Evolutionary conservation across 2,113 vertebrate species (phyloP), one percentile per base, ranked within the genome.

Genomic region (Lepus europaeus): DNA sequence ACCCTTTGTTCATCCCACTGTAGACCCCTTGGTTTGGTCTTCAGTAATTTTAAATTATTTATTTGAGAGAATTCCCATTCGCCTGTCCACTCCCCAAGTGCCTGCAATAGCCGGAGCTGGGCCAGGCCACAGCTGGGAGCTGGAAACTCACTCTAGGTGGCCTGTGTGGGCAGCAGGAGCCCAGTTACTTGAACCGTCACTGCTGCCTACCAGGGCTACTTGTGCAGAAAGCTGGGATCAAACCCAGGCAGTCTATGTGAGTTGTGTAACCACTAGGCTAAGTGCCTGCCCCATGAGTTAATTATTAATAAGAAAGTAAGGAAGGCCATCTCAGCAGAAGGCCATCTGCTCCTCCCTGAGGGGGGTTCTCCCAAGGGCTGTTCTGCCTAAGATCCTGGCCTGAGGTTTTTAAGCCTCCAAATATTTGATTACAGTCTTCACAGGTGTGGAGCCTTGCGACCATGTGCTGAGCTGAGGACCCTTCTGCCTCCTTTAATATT

Each of bases 381-480:
- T 27, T 86, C 3, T 82, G 59, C 73, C 74, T 78, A 73, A 94
- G 82, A 95, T 95, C 64, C 25, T 83, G 45, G 79, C 61, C 85
- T 76, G 69, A 90, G 68, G 94, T 93, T 95, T 92, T 64, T 93
- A 45, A 68, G 49, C 69, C 53, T 91, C 83, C 80, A 89, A 96
- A 91, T 97, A 97, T 94, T 97, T 97, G 45, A 95, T 97, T 97
- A 97, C 86, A 89, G 36, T 83, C 82, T 87, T 66, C 89, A 95
- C 97, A 97, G 96, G 79, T 97, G 96, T 94, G 61, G 82, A 94
- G 79, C 89, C 59, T 66, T 87, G 10, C 68, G 83, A 49, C 96
- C 94, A 94, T 97, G 96, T 96, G 97, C 89, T 87, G 68, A 95
- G 88, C 94, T 84, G 70, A 86, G 70, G 86, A 84, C 91, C 93